A percentile compares a stretch with the other conserved stretches of the same genome.
phyloP scores from a whole-genome alignment of 1,140 invertebrate species.

The Atopsyche davidsoni region DNA sequence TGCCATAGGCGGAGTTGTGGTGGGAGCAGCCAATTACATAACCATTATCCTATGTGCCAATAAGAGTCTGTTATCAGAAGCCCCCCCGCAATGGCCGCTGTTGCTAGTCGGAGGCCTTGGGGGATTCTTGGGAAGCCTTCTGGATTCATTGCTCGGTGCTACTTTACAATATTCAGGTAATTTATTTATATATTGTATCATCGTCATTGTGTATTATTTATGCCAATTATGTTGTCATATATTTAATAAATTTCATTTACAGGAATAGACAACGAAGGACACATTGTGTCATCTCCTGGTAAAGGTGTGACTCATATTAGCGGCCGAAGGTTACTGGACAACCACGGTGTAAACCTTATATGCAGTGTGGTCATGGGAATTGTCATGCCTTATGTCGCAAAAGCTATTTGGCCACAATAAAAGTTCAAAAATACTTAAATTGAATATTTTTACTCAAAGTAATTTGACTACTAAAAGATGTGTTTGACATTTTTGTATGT shows the following conservation, averaged over 20 bases:
- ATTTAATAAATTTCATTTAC: constrained; percentile 32
- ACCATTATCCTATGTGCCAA: constrained; percentile 60
- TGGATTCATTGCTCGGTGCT: constrained; percentile 82
- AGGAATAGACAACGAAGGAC: constrained; percentile 65
- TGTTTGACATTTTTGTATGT: neutral
- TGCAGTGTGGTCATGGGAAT: constrained; percentile 71
- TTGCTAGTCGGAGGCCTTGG: constrained; percentile 63
- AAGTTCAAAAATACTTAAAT: constrained; percentile 12
- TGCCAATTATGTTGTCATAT: neutral
- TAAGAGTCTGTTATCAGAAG: constrained; percentile 48
- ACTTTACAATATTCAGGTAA: constrained; percentile 81
- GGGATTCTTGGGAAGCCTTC: constrained; percentile 72
- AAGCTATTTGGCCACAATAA: constrained; percentile 54
- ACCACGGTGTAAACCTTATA: constrained; percentile 85
- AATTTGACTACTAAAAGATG: constrained; percentile 3
- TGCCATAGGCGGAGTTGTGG: constrained; percentile 61
- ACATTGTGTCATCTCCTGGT: constrained; percentile 69
- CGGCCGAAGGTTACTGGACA: constrained; percentile 75
- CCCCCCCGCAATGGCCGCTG: constrained; percentile 77
- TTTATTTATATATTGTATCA: constrained; percentile 16
- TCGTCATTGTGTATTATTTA: neutral
- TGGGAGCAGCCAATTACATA: constrained; percentile 71
- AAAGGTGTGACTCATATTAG: constrained; percentile 68
- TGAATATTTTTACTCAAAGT: too few relatives aligned
- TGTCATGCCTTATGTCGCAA: constrained; percentile 64